Evolutionary conservation across 2,797 vertebrate genomes (phyloP).

Genomic region (Nyctalus aviator): DNA sequence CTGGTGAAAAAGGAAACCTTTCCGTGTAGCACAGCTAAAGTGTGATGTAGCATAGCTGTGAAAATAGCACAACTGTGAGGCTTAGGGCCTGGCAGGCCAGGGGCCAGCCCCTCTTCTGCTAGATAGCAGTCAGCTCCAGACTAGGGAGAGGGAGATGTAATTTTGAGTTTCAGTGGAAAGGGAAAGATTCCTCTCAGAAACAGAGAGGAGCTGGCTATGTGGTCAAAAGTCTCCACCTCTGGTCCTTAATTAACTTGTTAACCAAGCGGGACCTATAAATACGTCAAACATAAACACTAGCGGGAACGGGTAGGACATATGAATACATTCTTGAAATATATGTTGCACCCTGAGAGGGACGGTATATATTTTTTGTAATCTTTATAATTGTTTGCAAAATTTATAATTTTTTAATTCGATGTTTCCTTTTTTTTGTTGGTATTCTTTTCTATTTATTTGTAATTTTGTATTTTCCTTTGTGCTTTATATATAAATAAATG

Average conservation of each 20-base stretch:
- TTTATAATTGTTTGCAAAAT: no score
- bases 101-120: background rate
- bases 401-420: no score
- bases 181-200: background rate
- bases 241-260: background rate
- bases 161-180: background rate
- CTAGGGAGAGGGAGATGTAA: background rate
- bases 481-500: no score
- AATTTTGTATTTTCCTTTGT: no score
- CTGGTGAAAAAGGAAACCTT: background rate
- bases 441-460: no score
- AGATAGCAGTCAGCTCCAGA: background rate
- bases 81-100: background rate
- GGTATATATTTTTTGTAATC: no score
- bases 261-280: no score
- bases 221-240: background rate
- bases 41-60: background rate
- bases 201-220: background rate
- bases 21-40: background rate
- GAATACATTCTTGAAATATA: no score
- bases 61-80: background rate
- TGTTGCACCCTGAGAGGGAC: no score
- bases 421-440: no score
- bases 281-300: no score
- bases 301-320: no score